These are phyloP conservation scores for Novumbra hubbsi DNA, from an alignment of 2,797 vertebrate species.

Conservation along the genomic window DNA sequence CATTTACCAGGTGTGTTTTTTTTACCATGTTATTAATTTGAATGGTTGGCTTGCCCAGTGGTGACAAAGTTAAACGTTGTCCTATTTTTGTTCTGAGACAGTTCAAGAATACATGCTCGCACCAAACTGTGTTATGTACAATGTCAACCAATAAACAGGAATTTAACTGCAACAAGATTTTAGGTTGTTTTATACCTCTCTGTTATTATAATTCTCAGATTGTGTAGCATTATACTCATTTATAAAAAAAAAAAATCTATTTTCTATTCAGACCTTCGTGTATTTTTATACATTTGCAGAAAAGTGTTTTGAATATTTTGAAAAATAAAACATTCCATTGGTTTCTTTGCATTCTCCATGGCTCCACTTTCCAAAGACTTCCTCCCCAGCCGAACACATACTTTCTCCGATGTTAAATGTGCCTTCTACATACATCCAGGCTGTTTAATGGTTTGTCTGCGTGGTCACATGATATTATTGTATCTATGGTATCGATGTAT, in stretches of 20 bases:
- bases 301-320: not conserved
- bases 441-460: too few species aligned
- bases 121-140: not conserved
- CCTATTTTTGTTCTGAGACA: not conserved
- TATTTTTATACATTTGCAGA: slow-evolving; percentile 24
- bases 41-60: too few species aligned
- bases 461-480: not conserved
- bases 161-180: slow-evolving; percentile 10
- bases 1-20: too few species aligned
- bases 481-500: not conserved
- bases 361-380: not conserved
- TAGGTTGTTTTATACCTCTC: slow-evolving; percentile 35
- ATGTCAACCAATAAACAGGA: slow-evolving; percentile 2
- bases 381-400: too few species aligned
- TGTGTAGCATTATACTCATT: slow-evolving; percentile 30
- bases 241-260: slow-evolving; percentile 51
- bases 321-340: not conserved
- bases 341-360: not conserved
- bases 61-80: not conserved
- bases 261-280: slow-evolving; percentile 57
- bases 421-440: too few species aligned
- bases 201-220: slow-evolving; percentile 30
- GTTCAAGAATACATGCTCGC: not conserved
- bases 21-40: too few species aligned
- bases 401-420: too few species aligned